Evolutionary conservation across 2,888 invertebrate genomes (phyloP).

Genomic region (Sinopyrophorus schimmeli): DNA sequence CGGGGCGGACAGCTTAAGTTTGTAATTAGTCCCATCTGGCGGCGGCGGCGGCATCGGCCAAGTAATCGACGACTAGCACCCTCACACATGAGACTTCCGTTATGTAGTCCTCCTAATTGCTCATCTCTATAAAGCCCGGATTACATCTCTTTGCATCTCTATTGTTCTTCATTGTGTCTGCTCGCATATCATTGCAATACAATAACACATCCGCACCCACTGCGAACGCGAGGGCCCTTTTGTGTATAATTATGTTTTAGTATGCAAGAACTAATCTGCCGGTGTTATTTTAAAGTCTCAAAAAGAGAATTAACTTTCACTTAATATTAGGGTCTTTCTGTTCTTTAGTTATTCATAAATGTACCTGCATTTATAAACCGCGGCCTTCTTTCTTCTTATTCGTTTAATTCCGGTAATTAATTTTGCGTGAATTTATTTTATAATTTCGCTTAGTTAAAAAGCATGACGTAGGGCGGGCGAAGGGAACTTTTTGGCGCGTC

Average conservation of each 20-base stretch:
- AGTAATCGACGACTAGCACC: conserved; percentile 55
- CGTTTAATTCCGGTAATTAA: no score
- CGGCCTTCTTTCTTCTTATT: no score
- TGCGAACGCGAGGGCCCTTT: conserved; percentile 19
- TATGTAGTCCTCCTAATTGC: conserved; percentile 53
- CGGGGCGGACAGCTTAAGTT: conserved; percentile 50
- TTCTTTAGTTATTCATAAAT: not conserved
- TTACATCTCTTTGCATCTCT: conserved; percentile 41
- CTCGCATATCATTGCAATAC: conserved; percentile 25
- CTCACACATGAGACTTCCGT: conserved; percentile 56
- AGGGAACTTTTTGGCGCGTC: no score
- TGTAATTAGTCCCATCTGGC: conserved; percentile 58
- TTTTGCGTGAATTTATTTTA: no score
- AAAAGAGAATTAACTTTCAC: conserved; percentile 21
- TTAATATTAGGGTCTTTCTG: conserved; percentile 5
- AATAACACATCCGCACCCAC: conserved; percentile 25
- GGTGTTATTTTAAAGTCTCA: conserved; percentile 16
- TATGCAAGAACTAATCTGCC: conserved; percentile 26
- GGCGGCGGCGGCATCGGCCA: conserved; percentile 51
- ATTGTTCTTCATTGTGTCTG: conserved; percentile 25
- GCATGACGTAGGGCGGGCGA: no score
- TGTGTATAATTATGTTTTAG: conserved; percentile 22
- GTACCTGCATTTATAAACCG: no score
- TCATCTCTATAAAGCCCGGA: conserved; percentile 53
- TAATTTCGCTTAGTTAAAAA: no score